These are phyloP conservation scores for Dermatophagoides farinae DNA, from an alignment of 1,140 invertebrate species.

Conservation along the genomic window DNA sequence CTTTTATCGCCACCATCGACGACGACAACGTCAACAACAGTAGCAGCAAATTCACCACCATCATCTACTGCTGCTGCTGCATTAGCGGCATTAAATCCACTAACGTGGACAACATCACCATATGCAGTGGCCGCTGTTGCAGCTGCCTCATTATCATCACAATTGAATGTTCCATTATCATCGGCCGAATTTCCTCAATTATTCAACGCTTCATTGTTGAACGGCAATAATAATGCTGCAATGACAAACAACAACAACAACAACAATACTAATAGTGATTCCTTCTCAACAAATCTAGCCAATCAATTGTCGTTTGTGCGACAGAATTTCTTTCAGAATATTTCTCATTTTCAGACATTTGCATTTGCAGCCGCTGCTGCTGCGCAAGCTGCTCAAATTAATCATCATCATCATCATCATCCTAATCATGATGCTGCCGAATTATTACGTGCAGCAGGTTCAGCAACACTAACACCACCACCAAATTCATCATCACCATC, in stretches of 20 bases:
- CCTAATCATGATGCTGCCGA: too few relatives aligned
- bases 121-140: conserved; percentile 12
- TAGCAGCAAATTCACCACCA: conserved; percentile 12
- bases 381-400: not conserved
- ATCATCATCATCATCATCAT: too few relatives aligned
- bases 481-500: conserved; percentile 6
- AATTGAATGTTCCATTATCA: conserved; percentile 12
- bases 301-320: not conserved
- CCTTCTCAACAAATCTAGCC: not conserved
- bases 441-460: conserved; percentile 8
- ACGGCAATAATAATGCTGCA: not conserved
- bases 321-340: conserved; percentile 1
- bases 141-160: conserved; percentile 8
- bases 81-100: conserved; percentile 14
- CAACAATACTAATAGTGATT: not conserved
- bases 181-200: conserved; percentile 17
- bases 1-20: too few relatives aligned
- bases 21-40: not conserved
- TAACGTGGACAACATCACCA: conserved; percentile 14
- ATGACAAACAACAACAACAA: conserved; percentile 1
- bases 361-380: not conserved
- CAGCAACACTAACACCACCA: conserved; percentile 10
- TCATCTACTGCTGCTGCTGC: conserved; percentile 3
- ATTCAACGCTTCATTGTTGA: not conserved
- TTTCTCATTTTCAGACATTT: conserved; percentile 13